Evolutionary conservation across 1,140 invertebrate genomes (phyloP), one percentile per base, ranked within the genome.

Genomic region (Popillia japonica): DNA sequence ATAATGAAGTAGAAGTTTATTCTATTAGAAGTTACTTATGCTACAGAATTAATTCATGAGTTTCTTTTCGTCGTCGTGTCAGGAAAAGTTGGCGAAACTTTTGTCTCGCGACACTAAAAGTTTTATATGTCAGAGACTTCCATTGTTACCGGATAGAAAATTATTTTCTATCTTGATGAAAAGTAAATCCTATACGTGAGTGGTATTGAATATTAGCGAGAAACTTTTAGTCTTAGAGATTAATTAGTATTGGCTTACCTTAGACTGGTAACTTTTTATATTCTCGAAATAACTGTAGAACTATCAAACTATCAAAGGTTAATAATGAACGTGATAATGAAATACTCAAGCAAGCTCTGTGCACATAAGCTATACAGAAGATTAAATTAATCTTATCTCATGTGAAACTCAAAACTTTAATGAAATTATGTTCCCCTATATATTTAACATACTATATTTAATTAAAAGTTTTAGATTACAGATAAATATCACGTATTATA

Each of bases 1-100:
- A 55, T 55, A 55, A 55, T 55, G 48, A 55, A 55, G 48, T 55
- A 17, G 48, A 55, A 55, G 14, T 55, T 55, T 55, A 55, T 55
- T 55, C 48, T 17, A 55, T 55, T 55, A 55, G 17, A 55, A 55
- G 48, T 55, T 55, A 55, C 48, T 55, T 55, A 17, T n/a, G 48
- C 48, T 55, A 6, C 17, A 17, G 48, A 55, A 55, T 55, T 55
- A 55, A 55, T 55, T 55, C 48, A 55, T 55, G 48, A 55, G 48
- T 55, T 55, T 55, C 48, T 55, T 55, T 55, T 55, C 48, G 14
- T 55, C 17, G 17, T 17, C 48, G 48, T 55, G 48, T 55, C 48
- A 7, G 48, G 17, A 55, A 55, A 55, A 55, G 14, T 55, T 55
- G 14, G 48, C n/a, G 17, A 55, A 55, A 55, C 11, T 55, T 55